Conservation (phyloP, 2,113 vertebrate species). For the Triplophysa dalaica region DNA sequence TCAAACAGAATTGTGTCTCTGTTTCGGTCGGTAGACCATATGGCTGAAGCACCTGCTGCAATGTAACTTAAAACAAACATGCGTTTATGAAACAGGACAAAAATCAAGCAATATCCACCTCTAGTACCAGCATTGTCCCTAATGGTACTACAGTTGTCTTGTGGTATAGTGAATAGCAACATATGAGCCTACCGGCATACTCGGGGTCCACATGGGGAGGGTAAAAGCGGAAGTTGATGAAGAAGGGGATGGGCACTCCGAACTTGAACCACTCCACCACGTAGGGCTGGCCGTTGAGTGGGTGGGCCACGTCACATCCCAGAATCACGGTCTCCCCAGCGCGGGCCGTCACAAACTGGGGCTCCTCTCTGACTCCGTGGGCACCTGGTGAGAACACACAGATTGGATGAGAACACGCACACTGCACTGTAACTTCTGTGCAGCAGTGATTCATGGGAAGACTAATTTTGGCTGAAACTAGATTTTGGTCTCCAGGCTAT, state of each 20-base stretch:
- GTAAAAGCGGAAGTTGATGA: slow-evolving; percentile 99
- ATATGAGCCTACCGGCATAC: slow-evolving; percentile 84
- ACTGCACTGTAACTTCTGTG: background rate
- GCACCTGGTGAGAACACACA: slow-evolving; percentile 74
- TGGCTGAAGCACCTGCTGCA: background rate
- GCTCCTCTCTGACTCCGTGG: slow-evolving; percentile 91
- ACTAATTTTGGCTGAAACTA: background rate
- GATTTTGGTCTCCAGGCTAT: slow-evolving; percentile 2
- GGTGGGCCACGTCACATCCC: slow-evolving; percentile 93
- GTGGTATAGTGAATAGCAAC: background rate
- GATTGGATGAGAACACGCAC: background rate
- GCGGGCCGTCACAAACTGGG: slow-evolving; percentile 95
- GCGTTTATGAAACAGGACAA: background rate
- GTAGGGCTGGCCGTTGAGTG: slow-evolving; percentile 93
- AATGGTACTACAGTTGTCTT: background rate
- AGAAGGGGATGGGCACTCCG: slow-evolving; percentile 97
- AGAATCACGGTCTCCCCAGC: slow-evolving; percentile 94
- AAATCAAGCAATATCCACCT: background rate
- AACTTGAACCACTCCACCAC: slow-evolving; percentile 99
- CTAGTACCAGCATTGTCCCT: background rate
- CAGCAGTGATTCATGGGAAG: background rate
- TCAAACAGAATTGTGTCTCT: background rate
- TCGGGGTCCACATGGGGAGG: slow-evolving; percentile 97
- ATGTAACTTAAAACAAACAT: background rate
- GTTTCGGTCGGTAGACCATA: background rate